phyloP scores from a whole-genome alignment of 2,888 invertebrate genomes.

The Caenorhabditis plicata region DNA sequence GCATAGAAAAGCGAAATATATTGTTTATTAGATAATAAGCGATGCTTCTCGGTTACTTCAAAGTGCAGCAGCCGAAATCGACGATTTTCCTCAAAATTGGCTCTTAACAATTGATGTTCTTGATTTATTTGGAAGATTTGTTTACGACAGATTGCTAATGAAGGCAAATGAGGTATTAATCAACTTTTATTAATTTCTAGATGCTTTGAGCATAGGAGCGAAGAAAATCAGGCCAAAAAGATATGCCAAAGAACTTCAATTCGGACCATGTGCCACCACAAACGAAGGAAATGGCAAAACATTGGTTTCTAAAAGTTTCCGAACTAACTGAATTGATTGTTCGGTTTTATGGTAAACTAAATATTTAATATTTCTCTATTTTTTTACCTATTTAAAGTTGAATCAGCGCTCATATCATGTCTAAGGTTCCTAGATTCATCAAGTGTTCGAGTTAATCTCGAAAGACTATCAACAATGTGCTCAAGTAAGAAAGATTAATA shows the following conservation, averaged over 20 bases:
- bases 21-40: too few species aligned
- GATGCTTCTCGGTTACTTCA: too few species aligned
- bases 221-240: too few species aligned
- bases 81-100: too few species aligned
- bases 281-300: conserved; percentile 74
- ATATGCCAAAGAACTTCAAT: conserved; percentile 9
- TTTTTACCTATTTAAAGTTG: conserved; percentile 39
- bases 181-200: too few species aligned
- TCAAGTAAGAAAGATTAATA: conserved; percentile 12
- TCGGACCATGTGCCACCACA: conserved; percentile 53
- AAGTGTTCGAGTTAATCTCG: conserved; percentile 39
- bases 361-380: neutral
- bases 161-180: too few species aligned
- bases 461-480: conserved; percentile 37
- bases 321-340: conserved; percentile 93
- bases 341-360: conserved; percentile 73
- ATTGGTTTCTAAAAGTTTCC: conserved; percentile 98
- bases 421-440: conserved; percentile 48
- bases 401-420: conserved; percentile 45
- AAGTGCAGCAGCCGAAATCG: too few species aligned
- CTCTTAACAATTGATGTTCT: too few species aligned
- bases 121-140: too few species aligned
- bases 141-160: too few species aligned
- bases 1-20: too few species aligned
- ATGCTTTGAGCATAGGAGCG: too few species aligned